A percentile compares a stretch with the other conserved stretches of the same genome.
Evolutionary conservation across 2,113 vertebrate species (phyloP).

Genomic region (Carassius carassius): DNA sequence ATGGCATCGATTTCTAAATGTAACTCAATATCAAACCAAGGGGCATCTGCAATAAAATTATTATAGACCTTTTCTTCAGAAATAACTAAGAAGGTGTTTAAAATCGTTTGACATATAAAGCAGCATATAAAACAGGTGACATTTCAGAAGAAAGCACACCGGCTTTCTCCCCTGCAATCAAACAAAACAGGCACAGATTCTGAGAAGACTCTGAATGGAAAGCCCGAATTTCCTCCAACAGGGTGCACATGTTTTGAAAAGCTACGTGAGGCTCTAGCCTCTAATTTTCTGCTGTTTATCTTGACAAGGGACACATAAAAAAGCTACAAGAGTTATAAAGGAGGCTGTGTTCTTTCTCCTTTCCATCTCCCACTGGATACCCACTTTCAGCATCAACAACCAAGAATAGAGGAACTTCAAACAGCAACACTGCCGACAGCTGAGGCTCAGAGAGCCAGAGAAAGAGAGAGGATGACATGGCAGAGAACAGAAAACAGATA

Average conservation of each 20-base stretch:
- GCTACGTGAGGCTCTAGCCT: too few species aligned
- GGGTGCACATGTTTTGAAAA: too few species aligned
- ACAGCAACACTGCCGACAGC: constrained; percentile 44
- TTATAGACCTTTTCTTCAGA: not conserved
- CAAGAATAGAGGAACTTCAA: constrained; percentile 49
- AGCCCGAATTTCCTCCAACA: too few species aligned
- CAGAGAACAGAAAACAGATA: constrained; percentile 28
- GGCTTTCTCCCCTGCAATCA: too few species aligned
- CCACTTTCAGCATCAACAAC: constrained; percentile 46
- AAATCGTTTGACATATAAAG: not conserved
- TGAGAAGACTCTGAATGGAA: too few species aligned
- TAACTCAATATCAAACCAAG: constrained; percentile 5
- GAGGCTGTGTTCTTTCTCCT: too few species aligned
- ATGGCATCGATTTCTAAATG: not conserved
- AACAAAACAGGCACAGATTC: too few species aligned
- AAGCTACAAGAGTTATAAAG: too few species aligned
- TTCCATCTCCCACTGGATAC: not conserved
- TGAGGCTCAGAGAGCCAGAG: not conserved
- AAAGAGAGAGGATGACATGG: not conserved
- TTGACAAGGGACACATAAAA: too few species aligned
- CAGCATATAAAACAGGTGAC: not conserved
- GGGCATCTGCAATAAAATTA: not conserved
- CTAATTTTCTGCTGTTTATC: too few species aligned
- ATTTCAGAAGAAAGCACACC: too few species aligned
- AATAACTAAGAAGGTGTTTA: too few species aligned